phyloP scores from a whole-genome alignment of 2,888 invertebrate species.

The Geophilus truncorum region DNA sequence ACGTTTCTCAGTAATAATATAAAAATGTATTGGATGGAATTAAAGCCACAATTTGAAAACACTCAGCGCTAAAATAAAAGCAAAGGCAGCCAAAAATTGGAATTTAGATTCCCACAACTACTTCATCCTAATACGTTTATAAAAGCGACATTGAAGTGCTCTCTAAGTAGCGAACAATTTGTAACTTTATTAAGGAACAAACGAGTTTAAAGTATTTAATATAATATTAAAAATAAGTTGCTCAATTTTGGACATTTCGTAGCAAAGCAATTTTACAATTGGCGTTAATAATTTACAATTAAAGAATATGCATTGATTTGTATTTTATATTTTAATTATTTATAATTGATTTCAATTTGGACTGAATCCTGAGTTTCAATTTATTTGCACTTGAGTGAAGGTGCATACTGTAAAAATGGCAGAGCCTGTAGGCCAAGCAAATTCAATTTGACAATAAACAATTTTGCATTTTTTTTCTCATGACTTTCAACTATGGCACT shows the following conservation, averaged over 20 bases:
- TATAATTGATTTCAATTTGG: slow-evolving; percentile 1
- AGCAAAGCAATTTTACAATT: not conserved
- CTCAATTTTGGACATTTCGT: not conserved
- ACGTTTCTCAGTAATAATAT: not conserved
- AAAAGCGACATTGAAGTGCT: not conserved
- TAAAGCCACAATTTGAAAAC: not conserved
- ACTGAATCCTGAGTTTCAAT: slow-evolving; percentile 10
- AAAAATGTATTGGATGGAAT: slow-evolving; percentile 6
- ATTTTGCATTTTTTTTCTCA: not conserved
- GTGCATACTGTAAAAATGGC: not conserved
- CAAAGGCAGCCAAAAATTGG: not conserved
- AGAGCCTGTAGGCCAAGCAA: not conserved
- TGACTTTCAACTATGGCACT: not conserved
- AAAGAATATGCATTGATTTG: not conserved
- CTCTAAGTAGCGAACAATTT: not conserved
- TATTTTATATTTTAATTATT: not conserved
- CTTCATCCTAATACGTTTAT: not conserved
- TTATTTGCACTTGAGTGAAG: slow-evolving; percentile 16
- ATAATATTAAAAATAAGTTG: not conserved
- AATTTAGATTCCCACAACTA: not conserved
- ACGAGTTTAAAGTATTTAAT: not conserved
- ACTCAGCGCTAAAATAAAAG: not conserved
- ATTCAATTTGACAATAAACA: not conserved
- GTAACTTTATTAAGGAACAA: not conserved
- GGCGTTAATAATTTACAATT: not conserved